Conservation (phyloP, 2,797 vertebrate genomes). For the Poecilia wingei region DNA sequence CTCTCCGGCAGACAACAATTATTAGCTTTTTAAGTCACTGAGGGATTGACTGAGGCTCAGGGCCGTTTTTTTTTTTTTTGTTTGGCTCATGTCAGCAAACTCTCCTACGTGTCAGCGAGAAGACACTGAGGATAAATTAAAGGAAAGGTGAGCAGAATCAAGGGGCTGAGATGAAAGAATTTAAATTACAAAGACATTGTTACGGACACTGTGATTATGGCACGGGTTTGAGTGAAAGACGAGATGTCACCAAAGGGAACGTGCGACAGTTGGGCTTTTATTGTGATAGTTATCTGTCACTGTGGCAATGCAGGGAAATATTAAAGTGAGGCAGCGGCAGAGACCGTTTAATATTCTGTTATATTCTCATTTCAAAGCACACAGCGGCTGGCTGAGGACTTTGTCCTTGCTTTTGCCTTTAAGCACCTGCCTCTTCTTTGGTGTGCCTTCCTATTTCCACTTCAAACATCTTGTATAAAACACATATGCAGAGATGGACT, state of each 20-base stretch:
- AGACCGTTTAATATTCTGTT: not conserved
- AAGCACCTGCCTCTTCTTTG: not conserved
- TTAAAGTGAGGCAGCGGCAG: not conserved
- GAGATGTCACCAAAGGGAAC: not conserved
- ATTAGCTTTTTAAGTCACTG: not conserved
- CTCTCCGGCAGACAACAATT: not conserved
- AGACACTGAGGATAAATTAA: not conserved
- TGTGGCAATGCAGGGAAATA: not conserved
- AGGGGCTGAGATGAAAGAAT: not conserved
- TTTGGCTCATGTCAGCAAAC: not conserved
- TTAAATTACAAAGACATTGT: not conserved
- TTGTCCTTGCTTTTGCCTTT: not conserved
- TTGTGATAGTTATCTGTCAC: not conserved
- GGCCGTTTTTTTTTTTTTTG: no score
- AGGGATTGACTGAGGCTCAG: not conserved
- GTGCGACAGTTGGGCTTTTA: not conserved
- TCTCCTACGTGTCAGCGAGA: not conserved
- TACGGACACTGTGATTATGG: not conserved
- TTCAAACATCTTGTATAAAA: not conserved
- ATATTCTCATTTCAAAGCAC: not conserved
- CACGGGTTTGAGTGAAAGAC: not conserved
- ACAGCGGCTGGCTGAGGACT: not conserved
- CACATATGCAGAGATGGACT: not conserved
- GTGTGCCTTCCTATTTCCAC: not conserved
- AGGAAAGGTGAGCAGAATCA: not conserved